Evolutionary conservation across 2,888 invertebrate species (phyloP), one percentile per base, ranked within the genome.

Genomic region (Caenorhabditis becei): DNA sequence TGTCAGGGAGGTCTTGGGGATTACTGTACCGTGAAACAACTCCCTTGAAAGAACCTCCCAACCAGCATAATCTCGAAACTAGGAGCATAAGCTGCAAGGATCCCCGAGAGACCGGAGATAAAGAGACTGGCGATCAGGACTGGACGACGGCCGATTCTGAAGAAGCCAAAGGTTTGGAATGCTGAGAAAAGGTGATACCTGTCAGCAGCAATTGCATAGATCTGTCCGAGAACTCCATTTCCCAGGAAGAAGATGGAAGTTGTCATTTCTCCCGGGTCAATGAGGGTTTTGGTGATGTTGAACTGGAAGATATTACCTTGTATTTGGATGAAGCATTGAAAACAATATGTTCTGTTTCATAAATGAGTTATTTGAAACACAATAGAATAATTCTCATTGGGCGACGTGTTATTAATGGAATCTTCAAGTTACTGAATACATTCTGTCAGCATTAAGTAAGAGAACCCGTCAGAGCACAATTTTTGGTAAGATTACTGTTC

Each of bases 241-340:
- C 85, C 85, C 23, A 85, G 49, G 41, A 85, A 83, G 28, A 69
- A 85, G 24, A 78, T 69, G 0, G 85, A 83, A 11, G 82, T 61
- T 0, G 83, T 85, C 82, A 83, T 74, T 47, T 85, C 85, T 5
- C 82, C 85, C 1, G 85, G 83, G 53, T 83, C 80, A 8, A 85
- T 74, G 3, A 80, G 14, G 1, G 71, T 54, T 53, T 77, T 59
- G 14, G 58, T 37, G 35, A 77, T 75, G 49, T 81, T 58, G 69
- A 78, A 83, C 69, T 75, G 75, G 20, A 74, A 58, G n/a, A n/a
- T n/a, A n/a, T n/a, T n/a, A n/a, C n/a, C n/a, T n/a, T n/a, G n/a
- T n/a, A n/a, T n/a, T n/a, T n/a, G n/a, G n/a, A n/a, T n/a, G n/a
- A 28, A 32, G 10, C 5, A 32, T 10, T 32, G 32, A 32, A 32